Conservation (phyloP, 2,797 vertebrate species). For the Xerus rutilus region DNA sequence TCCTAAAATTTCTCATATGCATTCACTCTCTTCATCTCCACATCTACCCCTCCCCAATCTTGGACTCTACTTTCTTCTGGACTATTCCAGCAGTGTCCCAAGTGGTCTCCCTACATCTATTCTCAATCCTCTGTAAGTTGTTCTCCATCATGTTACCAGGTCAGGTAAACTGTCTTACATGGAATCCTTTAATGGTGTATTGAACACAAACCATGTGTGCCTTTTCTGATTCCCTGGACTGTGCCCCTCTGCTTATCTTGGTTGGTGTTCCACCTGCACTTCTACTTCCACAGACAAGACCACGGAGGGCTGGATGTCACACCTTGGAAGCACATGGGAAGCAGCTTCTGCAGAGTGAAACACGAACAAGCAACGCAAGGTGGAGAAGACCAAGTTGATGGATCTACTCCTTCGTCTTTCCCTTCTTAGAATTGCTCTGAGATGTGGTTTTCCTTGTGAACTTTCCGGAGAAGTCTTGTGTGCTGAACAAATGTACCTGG, state of each 20-base stretch:
- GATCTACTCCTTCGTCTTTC: not conserved
- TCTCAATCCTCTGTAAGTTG: not conserved
- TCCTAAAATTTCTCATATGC: not conserved
- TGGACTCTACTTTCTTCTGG: not conserved
- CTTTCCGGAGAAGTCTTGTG: not conserved
- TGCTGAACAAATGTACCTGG: not conserved
- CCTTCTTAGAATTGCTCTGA: conserved; percentile 40
- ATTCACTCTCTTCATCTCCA: conserved; percentile 1
- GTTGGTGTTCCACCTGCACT: not conserved
- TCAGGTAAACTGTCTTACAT: not conserved
- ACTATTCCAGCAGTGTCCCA: not conserved
- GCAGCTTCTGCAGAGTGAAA: not conserved
- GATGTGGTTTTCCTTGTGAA: not conserved
- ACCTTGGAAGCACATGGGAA: not conserved
- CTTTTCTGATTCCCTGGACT: not conserved
- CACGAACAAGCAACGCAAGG: not conserved
- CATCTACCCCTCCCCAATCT: not conserved
- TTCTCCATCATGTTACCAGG: not conserved
- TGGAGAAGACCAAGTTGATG: not conserved
- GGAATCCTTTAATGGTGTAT: not conserved
- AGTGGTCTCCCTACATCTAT: not conserved
- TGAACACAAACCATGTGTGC: not conserved
- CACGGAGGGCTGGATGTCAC: not conserved
- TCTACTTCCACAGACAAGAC: not conserved
- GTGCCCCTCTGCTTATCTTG: not conserved